Conservation (phyloP, 2,888 invertebrate genomes). For the Chorisops tibialis region DNA sequence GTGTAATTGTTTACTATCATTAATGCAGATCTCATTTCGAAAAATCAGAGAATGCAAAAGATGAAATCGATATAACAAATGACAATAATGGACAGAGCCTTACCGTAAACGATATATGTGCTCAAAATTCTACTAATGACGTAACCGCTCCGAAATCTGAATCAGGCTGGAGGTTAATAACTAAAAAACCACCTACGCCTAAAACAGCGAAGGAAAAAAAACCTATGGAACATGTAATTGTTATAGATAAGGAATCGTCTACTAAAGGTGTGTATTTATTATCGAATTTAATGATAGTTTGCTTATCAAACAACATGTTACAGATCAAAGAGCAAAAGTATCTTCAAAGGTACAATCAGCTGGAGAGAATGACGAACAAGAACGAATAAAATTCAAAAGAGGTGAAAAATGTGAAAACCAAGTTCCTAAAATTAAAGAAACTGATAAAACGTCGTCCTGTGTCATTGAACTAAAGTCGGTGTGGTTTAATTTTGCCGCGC, state of each 20-base stretch:
- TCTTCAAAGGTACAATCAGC: slow-evolving; percentile 43
- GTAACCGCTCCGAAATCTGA: slow-evolving; percentile 40
- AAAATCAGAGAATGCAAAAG: slow-evolving; percentile 62
- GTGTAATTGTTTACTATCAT: no score
- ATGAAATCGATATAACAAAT: slow-evolving; percentile 50
- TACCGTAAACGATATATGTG: slow-evolving; percentile 42
- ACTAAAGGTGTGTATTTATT: slow-evolving; percentile 12
- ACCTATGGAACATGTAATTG: slow-evolving; percentile 45
- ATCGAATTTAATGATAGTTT: background rate
- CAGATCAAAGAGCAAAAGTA: slow-evolving; percentile 24
- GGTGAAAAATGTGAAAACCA: slow-evolving; percentile 43
- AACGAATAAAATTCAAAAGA: slow-evolving; percentile 49
- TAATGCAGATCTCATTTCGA: slow-evolving; percentile 74
- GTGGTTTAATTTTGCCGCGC: slow-evolving; percentile 98
- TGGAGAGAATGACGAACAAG: slow-evolving; percentile 52
- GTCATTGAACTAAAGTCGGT: slow-evolving; percentile 84
- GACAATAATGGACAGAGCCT: slow-evolving; percentile 37
- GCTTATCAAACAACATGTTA: background rate
- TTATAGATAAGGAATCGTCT: slow-evolving; percentile 37
- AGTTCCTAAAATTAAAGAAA: slow-evolving; percentile 62
- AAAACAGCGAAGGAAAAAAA: slow-evolving; percentile 60
- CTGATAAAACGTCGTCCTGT: slow-evolving; percentile 73
- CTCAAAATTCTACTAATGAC: slow-evolving; percentile 20
- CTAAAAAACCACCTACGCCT: slow-evolving; percentile 57
- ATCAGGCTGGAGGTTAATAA: slow-evolving; percentile 50